These are phyloP conservation scores for Acrocyrtus sp. DNA, from an alignment of 2,888 invertebrate species.

Conservation along the genomic window DNA sequence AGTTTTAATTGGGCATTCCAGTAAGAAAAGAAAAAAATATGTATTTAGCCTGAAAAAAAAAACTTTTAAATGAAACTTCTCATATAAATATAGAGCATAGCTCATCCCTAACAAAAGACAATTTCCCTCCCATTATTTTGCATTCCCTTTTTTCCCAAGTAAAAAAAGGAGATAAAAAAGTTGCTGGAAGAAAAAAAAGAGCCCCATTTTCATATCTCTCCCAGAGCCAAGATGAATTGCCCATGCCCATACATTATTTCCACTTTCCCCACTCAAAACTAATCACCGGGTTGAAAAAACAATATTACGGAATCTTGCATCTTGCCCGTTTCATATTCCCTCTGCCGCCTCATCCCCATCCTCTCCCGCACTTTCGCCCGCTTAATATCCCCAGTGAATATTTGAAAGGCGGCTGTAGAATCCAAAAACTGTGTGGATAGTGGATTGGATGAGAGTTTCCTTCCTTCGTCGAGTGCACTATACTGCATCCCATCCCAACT, in stretches of 20 bases:
- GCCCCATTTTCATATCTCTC: background rate
- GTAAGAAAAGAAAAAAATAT: too few species aligned
- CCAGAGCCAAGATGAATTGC: background rate
- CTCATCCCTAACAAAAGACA: background rate
- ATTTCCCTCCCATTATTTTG: too few species aligned
- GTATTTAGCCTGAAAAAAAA: too few species aligned
- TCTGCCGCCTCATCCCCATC: too few species aligned
- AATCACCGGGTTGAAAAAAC: conserved; percentile 43
- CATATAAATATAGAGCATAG: too few species aligned
- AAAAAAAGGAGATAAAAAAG: background rate
- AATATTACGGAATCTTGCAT: conserved; percentile 34
- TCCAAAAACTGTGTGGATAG: background rate
- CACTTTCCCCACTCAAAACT: conserved; percentile 33
- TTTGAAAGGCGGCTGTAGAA: background rate
- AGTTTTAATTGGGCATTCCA: background rate
- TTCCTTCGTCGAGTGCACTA: conserved; percentile 4
- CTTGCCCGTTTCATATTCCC: conserved; percentile 19
- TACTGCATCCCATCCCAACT: conserved; percentile 19
- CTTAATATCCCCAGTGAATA: background rate
- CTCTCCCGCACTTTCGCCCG: too few species aligned
- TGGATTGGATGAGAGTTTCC: conserved; percentile 6
- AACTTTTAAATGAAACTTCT: too few species aligned
- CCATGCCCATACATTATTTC: background rate
- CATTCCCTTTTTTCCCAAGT: too few species aligned
- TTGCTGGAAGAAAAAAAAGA: background rate